A percentile compares a stretch with the other conserved stretches of the same genome.
Evolutionary conservation across 2,888 invertebrate genomes (phyloP).

Genomic region (Tholera decimalis): DNA sequence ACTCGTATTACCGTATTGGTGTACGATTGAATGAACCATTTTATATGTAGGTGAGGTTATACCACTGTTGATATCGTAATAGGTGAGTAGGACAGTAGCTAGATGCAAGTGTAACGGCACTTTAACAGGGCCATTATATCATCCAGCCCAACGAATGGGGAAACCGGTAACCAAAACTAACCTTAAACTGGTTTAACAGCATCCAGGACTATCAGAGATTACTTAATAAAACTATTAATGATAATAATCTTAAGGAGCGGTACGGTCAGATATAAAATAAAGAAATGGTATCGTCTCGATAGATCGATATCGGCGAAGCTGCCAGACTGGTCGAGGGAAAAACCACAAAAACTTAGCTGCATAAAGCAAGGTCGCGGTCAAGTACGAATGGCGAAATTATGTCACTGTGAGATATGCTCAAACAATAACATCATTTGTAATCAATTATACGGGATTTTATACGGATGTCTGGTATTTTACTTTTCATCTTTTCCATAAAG

Average conservation of each 20-base stretch:
- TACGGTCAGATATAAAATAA: slow-evolving; percentile 16
- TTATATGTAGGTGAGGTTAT: background rate
- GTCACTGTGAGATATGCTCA: slow-evolving; percentile 15
- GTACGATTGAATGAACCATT: slow-evolving; percentile 1
- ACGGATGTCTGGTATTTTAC: slow-evolving; percentile 1
- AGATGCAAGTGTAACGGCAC: background rate
- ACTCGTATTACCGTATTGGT: slow-evolving; percentile 32
- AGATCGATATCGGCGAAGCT: slow-evolving; percentile 31
- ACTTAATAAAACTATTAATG: slow-evolving; percentile 28
- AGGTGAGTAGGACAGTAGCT: background rate
- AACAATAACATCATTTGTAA: slow-evolving; percentile 6
- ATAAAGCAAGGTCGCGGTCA: slow-evolving; percentile 70
- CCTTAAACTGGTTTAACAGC: slow-evolving; percentile 25
- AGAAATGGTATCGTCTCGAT: slow-evolving; percentile 38
- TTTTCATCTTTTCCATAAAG: too few relatives aligned
- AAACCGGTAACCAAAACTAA: slow-evolving; percentile 20
- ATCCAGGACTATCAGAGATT: slow-evolving; percentile 15
- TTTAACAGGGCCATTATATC: slow-evolving; percentile 7
- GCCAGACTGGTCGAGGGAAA: slow-evolving; percentile 43
- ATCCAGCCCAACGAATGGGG: slow-evolving; percentile 6
- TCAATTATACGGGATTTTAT: background rate
- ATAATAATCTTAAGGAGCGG: slow-evolving; percentile 14
- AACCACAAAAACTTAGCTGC: slow-evolving; percentile 41
- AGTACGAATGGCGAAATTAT: slow-evolving; percentile 57
- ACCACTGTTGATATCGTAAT: slow-evolving; percentile 2